Evolutionary conservation across 1,140 invertebrate species (phyloP).

Genomic region (Drosophila orosa): DNA sequence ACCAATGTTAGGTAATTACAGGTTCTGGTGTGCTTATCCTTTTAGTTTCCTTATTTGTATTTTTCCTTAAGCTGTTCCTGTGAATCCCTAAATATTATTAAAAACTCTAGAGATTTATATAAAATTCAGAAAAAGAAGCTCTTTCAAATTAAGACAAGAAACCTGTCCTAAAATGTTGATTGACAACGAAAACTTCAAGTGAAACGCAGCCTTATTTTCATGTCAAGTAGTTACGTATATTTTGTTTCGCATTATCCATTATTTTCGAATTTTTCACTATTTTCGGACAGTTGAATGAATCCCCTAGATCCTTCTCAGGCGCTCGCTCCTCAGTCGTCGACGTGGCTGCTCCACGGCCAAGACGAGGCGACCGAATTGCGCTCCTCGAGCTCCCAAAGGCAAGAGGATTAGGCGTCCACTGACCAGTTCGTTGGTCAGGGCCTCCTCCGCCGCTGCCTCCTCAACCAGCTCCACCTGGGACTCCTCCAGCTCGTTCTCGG

Average conservation of each 20-base stretch:
- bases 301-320: conserved; percentile 49
- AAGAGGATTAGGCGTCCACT: conserved; percentile 66
- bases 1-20: background rate
- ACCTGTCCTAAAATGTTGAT: background rate
- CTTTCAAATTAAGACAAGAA: background rate
- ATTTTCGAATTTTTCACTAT: background rate
- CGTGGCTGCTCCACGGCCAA: conserved; percentile 68
- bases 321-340: conserved; percentile 60
- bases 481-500: conserved; percentile 70
- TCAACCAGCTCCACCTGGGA: conserved; percentile 68
- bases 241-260: conserved; percentile 22
- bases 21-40: background rate
- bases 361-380: conserved; percentile 63
- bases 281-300: background rate
- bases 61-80: background rate
- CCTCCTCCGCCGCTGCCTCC: conserved; percentile 42
- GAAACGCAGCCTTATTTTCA: background rate
- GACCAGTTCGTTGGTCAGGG: conserved; percentile 42
- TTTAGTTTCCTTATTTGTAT: background rate
- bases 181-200: background rate
- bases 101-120: background rate
- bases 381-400: conserved; percentile 54
- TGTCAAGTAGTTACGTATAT: conserved; percentile 34
- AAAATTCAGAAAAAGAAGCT: background rate
- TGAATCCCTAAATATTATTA: no score